phyloP scores from a whole-genome alignment of 2,888 invertebrate genomes.

The Xanthorhoe spadicearia region DNA sequence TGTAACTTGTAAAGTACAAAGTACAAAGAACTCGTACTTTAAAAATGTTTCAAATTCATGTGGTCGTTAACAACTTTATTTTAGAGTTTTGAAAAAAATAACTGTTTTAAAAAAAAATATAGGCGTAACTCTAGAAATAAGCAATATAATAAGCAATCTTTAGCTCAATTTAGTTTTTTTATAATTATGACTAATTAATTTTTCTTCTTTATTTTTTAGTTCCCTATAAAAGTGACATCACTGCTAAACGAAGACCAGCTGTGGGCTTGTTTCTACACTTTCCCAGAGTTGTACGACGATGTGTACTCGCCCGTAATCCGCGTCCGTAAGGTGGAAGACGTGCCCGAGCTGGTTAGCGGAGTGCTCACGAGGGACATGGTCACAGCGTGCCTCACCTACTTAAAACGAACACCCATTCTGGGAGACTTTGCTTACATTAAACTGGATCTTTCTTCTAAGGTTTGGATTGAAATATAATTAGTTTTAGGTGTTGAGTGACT shows the following conservation, averaged over 20 bases:
- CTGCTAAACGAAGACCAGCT: slow-evolving; percentile 72
- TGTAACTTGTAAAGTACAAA: too few species aligned
- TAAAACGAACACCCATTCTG: slow-evolving; percentile 82
- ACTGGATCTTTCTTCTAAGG: slow-evolving; percentile 77
- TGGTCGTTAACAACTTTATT: too few species aligned
- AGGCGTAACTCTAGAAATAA: too few species aligned
- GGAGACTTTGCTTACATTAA: slow-evolving; percentile 83
- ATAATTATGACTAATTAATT: neutral
- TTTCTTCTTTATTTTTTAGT: slow-evolving; percentile 52
- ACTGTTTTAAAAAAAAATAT: too few species aligned
- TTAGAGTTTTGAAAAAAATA: too few species aligned
- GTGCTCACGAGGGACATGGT: slow-evolving; percentile 82
- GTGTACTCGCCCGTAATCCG: slow-evolving; percentile 65
- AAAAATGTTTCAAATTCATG: slow-evolving; percentile 39
- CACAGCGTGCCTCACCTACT: slow-evolving; percentile 78
- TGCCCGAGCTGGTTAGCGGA: slow-evolving; percentile 69
- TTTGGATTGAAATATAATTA: slow-evolving; percentile 33
- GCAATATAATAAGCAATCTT: too few species aligned
- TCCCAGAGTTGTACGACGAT: slow-evolving; percentile 71
- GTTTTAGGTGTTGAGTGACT: too few species aligned
- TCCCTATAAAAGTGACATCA: slow-evolving; percentile 63
- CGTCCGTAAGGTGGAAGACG: slow-evolving; percentile 59
- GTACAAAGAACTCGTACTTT: slow-evolving; percentile 36
- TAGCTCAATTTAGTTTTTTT: slow-evolving; percentile 23
- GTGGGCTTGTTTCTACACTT: slow-evolving; percentile 77